These are phyloP conservation scores for Noctua fimbriata DNA, from an alignment of 2,888 invertebrate genomes.

Conservation along the genomic window DNA sequence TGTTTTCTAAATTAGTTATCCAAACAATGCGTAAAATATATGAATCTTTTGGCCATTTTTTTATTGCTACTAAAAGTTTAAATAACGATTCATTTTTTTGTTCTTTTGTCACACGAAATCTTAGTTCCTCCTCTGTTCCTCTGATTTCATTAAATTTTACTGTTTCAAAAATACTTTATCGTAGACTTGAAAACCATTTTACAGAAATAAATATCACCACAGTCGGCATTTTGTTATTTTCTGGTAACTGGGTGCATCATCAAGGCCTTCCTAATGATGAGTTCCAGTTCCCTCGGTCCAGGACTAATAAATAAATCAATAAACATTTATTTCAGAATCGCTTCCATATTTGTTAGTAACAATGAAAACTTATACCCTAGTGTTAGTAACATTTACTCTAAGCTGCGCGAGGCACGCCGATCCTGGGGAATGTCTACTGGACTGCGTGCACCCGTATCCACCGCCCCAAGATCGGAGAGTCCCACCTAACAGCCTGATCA, in stretches of 20 bases:
- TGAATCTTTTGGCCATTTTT: slow-evolving; percentile 44
- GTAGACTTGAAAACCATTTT: neutral
- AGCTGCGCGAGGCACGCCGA: too few relatives aligned
- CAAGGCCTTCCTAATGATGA: neutral
- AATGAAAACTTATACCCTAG: too few relatives aligned
- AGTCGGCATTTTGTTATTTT: neutral
- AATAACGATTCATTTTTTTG: neutral
- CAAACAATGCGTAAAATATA: slow-evolving; percentile 55
- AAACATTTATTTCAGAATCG: too few relatives aligned
- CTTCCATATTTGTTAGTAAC: too few relatives aligned
- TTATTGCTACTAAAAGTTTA: slow-evolving; percentile 19
- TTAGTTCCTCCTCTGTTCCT: neutral
- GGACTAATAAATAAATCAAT: too few relatives aligned
- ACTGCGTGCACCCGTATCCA: too few relatives aligned
- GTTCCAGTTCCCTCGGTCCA: neutral
- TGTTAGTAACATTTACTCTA: too few relatives aligned
- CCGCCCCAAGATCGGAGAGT: too few relatives aligned
- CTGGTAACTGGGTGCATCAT: neutral
- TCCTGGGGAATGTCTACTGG: too few relatives aligned
- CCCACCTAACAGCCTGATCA: too few relatives aligned
- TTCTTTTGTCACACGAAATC: neutral
- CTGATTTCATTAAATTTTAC: neutral
- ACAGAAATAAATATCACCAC: neutral
- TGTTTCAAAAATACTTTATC: neutral
- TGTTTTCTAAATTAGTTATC: slow-evolving; percentile 62